These are phyloP conservation scores for Falcunculus frontatus DNA, from an alignment of 2,113 vertebrate species.

Conservation along the genomic window DNA sequence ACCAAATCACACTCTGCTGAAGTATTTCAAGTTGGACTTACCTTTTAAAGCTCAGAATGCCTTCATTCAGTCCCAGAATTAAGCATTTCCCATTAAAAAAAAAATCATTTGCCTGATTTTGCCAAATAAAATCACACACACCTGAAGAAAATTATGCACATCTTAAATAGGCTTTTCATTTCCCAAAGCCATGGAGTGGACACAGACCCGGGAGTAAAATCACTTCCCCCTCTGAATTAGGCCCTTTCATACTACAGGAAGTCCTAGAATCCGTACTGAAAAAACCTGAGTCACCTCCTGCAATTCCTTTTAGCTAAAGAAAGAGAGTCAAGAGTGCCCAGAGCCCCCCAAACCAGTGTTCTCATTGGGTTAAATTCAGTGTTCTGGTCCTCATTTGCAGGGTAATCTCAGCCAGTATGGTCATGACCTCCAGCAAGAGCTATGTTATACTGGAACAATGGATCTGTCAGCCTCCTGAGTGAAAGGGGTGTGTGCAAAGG, in stretches of 20 bases:
- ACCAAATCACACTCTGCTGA: not conserved
- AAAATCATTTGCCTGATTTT: not conserved
- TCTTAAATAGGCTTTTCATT: not conserved
- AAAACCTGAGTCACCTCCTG: constrained; percentile 2
- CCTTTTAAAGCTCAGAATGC: not conserved
- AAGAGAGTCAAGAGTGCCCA: constrained; percentile 1
- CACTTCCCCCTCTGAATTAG: not conserved
- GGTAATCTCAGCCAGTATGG: constrained; percentile 54
- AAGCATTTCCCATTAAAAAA: not conserved
- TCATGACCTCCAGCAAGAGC: constrained; percentile 57
- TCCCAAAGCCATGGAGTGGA: not conserved
- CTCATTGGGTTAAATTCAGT: constrained; percentile 29
- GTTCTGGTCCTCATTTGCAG: constrained; percentile 56
- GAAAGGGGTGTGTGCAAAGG: constrained; percentile 49
- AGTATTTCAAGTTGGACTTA: not conserved
- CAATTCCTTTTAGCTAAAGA: constrained; percentile 31
- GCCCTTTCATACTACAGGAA: constrained; percentile 18
- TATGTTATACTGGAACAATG: constrained; percentile 47
- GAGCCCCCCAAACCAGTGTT: not conserved
- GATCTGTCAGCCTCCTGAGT: constrained; percentile 52
- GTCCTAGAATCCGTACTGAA: constrained; percentile 12
- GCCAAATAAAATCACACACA: not conserved
- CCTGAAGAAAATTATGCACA: not conserved
- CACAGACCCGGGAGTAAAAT: not conserved
- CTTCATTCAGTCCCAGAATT: not conserved